These are phyloP conservation scores for Formica exsecta DNA, from an alignment of 1,140 invertebrate genomes.

Conservation along the genomic window DNA sequence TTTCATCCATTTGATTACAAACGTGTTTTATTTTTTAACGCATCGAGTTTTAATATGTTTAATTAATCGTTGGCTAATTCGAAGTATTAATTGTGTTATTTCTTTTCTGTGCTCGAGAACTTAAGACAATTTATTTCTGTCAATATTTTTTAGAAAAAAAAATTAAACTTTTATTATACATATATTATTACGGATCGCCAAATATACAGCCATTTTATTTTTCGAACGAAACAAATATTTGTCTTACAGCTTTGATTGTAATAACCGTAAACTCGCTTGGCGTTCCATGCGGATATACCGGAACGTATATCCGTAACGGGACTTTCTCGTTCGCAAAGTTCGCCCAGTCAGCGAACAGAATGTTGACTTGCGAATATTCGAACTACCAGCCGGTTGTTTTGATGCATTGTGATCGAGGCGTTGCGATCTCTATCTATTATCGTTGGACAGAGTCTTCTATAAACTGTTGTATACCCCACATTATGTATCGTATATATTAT, in stretches of 20 bases:
- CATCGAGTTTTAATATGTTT: background rate
- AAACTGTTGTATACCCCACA: background rate
- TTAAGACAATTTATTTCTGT: background rate
- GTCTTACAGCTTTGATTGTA: conserved; percentile 52
- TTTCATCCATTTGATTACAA: background rate
- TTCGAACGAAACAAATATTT: conserved; percentile 62
- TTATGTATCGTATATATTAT: too few species aligned
- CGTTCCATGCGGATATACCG: conserved; percentile 26
- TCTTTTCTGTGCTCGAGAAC: background rate
- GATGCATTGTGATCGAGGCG: background rate
- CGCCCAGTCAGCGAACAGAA: conserved; percentile 68
- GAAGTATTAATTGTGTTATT: background rate
- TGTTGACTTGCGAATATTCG: conserved; percentile 47
- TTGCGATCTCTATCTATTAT: background rate
- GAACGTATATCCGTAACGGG: conserved; percentile 52
- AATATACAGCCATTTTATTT: conserved; percentile 50
- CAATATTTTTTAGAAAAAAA: background rate
- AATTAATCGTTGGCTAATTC: background rate
- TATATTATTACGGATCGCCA: background rate
- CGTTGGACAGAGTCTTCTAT: background rate
- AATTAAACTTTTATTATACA: background rate
- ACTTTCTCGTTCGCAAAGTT: conserved; percentile 43
- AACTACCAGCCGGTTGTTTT: background rate
- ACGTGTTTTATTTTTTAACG: background rate
- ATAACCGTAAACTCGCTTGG: conserved; percentile 71